Conservation (phyloP, 1,140 invertebrate genomes). For the Ooceraea biroi region DNA sequence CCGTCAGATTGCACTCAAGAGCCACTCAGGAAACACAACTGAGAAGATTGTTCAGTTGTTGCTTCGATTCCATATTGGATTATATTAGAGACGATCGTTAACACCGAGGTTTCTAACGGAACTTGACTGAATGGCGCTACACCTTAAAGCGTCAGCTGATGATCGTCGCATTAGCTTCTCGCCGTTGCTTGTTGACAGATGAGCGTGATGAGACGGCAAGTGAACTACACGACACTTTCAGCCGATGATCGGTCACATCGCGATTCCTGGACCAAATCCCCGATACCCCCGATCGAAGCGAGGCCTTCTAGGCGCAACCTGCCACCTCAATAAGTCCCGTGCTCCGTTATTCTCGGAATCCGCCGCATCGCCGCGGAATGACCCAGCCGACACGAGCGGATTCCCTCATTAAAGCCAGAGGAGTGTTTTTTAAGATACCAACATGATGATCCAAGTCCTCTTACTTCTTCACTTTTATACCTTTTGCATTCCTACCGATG, state of each 20-base stretch:
- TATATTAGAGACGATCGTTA: background rate
- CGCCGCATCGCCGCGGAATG: slow-evolving; percentile 69
- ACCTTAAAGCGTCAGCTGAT: slow-evolving; percentile 15
- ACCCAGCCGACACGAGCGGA: slow-evolving; percentile 70
- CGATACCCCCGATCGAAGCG: background rate
- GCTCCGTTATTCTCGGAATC: slow-evolving; percentile 72
- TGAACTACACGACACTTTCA: slow-evolving; percentile 8
- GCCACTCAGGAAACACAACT: background rate
- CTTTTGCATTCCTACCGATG: slow-evolving; percentile 1
- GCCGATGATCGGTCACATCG: slow-evolving; percentile 48
- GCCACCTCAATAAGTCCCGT: slow-evolving; percentile 37
- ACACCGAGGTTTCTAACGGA: background rate
- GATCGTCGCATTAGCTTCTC: slow-evolving; percentile 6
- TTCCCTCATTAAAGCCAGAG: slow-evolving; percentile 64
- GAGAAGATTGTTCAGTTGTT: background rate
- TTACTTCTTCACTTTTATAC: slow-evolving; percentile 3
- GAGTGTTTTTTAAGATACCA: slow-evolving; percentile 60
- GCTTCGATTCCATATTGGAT: slow-evolving; percentile 21
- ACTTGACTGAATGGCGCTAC: slow-evolving; percentile 6
- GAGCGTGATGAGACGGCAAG: background rate
- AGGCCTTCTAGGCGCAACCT: slow-evolving; percentile 5
- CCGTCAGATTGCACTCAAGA: background rate
- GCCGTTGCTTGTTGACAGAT: background rate
- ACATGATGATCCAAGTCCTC: slow-evolving; percentile 51
- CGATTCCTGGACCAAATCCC: slow-evolving; percentile 27